Conservation (phyloP, 37 sponge, comb jelly and placozoan species). For the Ephydatia muelleri region DNA sequence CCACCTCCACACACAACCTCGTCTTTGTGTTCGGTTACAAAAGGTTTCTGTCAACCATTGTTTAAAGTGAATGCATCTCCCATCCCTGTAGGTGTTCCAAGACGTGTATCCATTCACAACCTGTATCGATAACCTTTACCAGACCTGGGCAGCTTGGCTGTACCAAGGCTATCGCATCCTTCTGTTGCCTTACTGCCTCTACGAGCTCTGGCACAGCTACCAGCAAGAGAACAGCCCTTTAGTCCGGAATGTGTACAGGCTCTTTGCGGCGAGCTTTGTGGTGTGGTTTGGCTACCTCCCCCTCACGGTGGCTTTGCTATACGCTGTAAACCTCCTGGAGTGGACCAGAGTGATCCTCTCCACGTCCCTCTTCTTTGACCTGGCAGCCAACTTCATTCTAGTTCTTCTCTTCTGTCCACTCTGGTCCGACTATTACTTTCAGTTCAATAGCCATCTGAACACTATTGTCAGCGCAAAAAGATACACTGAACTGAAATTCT, state of each 20-base stretch:
- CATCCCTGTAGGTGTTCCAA: conserved; percentile 24
- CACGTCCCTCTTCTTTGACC: conserved; percentile 38
- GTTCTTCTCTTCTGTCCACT: conserved; percentile 55
- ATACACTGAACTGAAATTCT: neutral
- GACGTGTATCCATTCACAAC: conserved; percentile 29
- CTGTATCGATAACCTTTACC: conserved; percentile 8
- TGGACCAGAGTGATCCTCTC: conserved; percentile 1
- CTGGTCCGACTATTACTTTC: conserved; percentile 65
- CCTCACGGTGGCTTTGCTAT: conserved; percentile 9
- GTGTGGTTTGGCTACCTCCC: conserved; percentile 80
- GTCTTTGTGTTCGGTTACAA: neutral
- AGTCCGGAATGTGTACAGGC: conserved; percentile 39
- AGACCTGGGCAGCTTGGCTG: conserved; percentile 62
- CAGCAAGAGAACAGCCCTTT: conserved; percentile 55
- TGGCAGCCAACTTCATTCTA: conserved; percentile 29
- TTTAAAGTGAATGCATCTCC: neutral
- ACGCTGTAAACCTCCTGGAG: conserved; percentile 27
- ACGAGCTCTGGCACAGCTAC: conserved; percentile 60
- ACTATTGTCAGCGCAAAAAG: neutral
- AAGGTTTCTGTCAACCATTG: neutral
- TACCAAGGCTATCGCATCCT: conserved; percentile 46
- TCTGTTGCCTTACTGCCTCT: conserved; percentile 50
- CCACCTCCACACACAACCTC: neutral
- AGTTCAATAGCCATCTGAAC: conserved; percentile 61
- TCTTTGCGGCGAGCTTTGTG: conserved; percentile 28